Conservation (phyloP, 1,140 invertebrate species). For the Solenopsis invicta region DNA sequence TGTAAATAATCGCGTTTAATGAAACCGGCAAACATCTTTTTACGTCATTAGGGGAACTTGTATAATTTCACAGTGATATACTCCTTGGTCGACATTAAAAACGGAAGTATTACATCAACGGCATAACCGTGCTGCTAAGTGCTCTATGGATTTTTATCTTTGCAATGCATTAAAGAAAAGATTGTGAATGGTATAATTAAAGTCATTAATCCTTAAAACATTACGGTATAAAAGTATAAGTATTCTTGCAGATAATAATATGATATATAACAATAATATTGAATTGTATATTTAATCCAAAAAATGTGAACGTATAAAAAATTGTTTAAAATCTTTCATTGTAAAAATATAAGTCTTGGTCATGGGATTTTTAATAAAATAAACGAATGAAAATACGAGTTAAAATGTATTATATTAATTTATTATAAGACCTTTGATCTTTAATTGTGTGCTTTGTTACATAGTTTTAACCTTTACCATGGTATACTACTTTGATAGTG, state of each 20-base stretch:
- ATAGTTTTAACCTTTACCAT: neutral
- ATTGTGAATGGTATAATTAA: slow-evolving; percentile 25
- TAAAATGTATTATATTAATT: too few relatives aligned
- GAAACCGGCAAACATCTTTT: slow-evolving; percentile 22
- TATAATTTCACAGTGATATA: slow-evolving; percentile 21
- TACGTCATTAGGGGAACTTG: slow-evolving; percentile 26
- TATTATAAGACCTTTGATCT: neutral
- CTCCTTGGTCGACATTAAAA: slow-evolving; percentile 22
- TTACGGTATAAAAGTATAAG: neutral
- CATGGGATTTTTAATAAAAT: neutral
- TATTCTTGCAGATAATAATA: neutral
- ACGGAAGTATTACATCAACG: slow-evolving; percentile 30
- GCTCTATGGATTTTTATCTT: neutral
- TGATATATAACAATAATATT: neutral
- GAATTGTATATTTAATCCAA: neutral
- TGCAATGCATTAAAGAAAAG: neutral
- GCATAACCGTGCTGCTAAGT: neutral
- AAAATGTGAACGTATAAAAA: slow-evolving; percentile 1
- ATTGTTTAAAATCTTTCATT: neutral
- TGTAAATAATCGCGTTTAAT: slow-evolving; percentile 34
- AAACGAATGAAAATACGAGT: too few relatives aligned
- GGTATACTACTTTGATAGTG: neutral
- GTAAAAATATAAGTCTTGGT: neutral
- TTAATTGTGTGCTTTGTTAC: neutral
- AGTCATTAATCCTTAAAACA: neutral